Base-by-base conservation (phyloP, 2,888 invertebrate species). In the Troilus luridus region DNA sequence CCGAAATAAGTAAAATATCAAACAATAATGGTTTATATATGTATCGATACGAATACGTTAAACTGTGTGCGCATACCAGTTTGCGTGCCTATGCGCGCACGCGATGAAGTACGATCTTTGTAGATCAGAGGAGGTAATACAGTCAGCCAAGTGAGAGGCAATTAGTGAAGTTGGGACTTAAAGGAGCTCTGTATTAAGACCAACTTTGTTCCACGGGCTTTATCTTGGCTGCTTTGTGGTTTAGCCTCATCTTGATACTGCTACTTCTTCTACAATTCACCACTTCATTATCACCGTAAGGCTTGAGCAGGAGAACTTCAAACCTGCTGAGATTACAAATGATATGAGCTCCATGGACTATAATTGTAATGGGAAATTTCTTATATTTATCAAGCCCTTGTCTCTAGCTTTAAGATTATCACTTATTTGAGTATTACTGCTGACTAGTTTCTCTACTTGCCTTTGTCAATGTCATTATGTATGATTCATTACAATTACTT, bases 181-280 rank as follows among this genome's bases (percentile, higher is more conserved):
- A 7, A 27, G 72, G 3, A 41, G 72, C 27, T 3, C 27, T 77
- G 72, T 77, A 77, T 77, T 77, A 77, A 67, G 72, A 6, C 72
- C 27, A 77, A 77, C 72, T 77, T 77, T 77, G 72, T 77, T 77
- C 72, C 9, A 41, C 17, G 12, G 67, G 72, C 72, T 77, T 77
- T 77, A 77, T 77, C 72, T 77, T 21, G 72, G 27, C 19, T 19
- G 72, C 72, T 77, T 77, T 77, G 72, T 77, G 72, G 72, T 77
- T 41, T 27, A 41, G 72, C 41, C 41, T 41, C 27, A 77, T 77
- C 72, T 77, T 77, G 72, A 77, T 77, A 14, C 72, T 77, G 27
- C 5, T 17, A 17, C 72, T 77, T 27, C 72, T 77, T 77, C 27
- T 77, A 41, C 19, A 14, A 17, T 27, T 14, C 67, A 17, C 72